These are phyloP conservation scores for Atopsyche davidsoni DNA, from an alignment of 1,140 invertebrate species.

Conservation along the genomic window DNA sequence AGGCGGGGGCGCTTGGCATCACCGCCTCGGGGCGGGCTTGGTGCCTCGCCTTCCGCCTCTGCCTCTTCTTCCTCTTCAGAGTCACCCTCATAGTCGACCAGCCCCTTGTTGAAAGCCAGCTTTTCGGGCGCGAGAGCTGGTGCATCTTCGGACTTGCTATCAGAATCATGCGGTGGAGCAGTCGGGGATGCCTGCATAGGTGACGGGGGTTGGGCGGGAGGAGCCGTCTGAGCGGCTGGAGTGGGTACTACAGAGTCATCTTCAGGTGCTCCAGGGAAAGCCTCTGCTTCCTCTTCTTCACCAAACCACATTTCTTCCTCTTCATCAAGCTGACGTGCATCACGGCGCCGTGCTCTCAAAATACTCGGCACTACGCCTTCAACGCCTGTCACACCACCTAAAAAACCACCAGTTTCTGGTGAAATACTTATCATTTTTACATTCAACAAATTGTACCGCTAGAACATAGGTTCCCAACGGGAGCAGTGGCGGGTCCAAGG, in stretches of 20 bases:
- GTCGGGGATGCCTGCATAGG: conserved; percentile 53
- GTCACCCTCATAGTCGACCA: conserved; percentile 94
- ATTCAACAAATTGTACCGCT: background rate
- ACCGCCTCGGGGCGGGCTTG: conserved; percentile 27
- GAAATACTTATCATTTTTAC: background rate
- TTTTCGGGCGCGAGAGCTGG: conserved; percentile 11
- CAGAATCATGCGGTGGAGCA: conserved; percentile 53
- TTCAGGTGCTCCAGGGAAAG: conserved; percentile 55
- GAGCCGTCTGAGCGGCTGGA: too few species aligned
- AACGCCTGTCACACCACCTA: conserved; percentile 41
- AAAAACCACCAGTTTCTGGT: background rate
- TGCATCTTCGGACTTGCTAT: too few species aligned
- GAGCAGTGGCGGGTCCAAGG: background rate
- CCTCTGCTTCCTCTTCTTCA: conserved; percentile 88
- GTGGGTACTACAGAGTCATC: conserved; percentile 33
- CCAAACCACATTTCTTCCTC: conserved; percentile 99
- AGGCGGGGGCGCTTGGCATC: conserved; percentile 43
- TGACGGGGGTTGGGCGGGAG: conserved; percentile 33
- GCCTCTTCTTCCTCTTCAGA: conserved; percentile 86
- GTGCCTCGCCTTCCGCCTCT: conserved; percentile 17
- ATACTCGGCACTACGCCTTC: conserved; percentile 64
- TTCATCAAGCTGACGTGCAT: conserved; percentile 88
- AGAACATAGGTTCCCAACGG: background rate
- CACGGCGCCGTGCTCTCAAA: conserved; percentile 71
- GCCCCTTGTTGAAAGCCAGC: conserved; percentile 54